Evolutionary conservation across 2,113 vertebrate species (phyloP).

Genomic region (Pelecanoides urinatrix): DNA sequence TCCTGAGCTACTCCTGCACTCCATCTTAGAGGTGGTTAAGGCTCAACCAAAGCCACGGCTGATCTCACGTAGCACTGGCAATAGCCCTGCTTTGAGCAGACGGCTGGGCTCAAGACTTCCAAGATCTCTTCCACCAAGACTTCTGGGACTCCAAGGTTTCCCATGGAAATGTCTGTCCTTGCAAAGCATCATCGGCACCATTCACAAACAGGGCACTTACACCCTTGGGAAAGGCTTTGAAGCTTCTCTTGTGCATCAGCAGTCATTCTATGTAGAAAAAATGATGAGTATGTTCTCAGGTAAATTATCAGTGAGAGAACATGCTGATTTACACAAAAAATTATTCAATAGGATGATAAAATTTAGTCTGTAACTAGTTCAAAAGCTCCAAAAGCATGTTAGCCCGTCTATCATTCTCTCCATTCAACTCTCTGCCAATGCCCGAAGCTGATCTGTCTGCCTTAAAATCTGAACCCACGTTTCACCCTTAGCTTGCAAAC

Average conservation of each 20-base stretch:
- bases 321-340: not conserved
- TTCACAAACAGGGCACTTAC: not conserved
- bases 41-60: not conserved
- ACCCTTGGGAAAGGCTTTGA: not conserved
- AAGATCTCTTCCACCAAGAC: not conserved
- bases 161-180: not conserved
- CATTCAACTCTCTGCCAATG: not conserved
- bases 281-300: not conserved
- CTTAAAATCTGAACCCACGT: not conserved
- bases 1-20: not conserved
- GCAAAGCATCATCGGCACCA: not conserved
- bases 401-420: not conserved
- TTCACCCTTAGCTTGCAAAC: not conserved
- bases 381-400: not conserved
- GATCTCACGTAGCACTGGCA: rapidly evolving
- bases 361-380: not conserved
- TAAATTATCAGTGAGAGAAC: not conserved
- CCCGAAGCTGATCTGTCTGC: not conserved
- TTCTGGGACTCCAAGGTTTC: not conserved
- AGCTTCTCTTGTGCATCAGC: not conserved
- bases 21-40: not conserved
- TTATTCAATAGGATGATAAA: not conserved
- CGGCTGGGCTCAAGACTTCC: not conserved
- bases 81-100: not conserved
- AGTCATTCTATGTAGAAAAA: not conserved